Base-by-base conservation (phyloP, 2,797 vertebrate genomes). In the Melanotaenia pygmaea region DNA sequence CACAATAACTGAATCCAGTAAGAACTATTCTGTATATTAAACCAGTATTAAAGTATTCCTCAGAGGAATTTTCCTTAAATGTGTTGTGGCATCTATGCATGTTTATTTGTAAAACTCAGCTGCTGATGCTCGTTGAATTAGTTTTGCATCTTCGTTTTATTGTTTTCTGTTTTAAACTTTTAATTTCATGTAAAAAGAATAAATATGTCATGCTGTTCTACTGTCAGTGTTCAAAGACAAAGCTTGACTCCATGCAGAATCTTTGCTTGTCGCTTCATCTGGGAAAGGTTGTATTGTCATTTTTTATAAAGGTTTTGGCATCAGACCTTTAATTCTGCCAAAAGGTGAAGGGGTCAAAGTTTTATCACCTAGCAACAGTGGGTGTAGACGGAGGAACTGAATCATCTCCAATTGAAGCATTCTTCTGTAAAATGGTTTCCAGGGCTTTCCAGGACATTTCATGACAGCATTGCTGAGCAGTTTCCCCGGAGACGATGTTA, bases 341-440 rank as follows among this genome's bases (percentile, higher is more conserved):
- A n/a, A 1, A 4, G 20, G 51, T 26, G 53, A 16, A 11, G 26
- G 30, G 82, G 82, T 77, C 76, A 70, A 77, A 56, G 43, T n/a
- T 60, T 20, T 5, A 54, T 85, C n/a, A n/a, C 84, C 32, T 76
- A 81, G 88, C 82, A 88, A 85, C 83, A 74, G 66, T 45, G 3
- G 47, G 18, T 8, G 47, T 18, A 37, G 59, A 45, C 56, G 3
- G 59, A 45, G 18, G 47, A 26, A 26, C 26, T 26, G 26, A 26
- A 26, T 26, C 26, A 26, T 26, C 26, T 26, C 26, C 26, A 77
- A 2, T 22, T 22, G 58, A 60, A 57, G 20, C 0, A 0, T 38
- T 47, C 70, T 62, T 64, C 63, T 30, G 26, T 26, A 26, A 26
- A 26, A 26, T 26, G 26, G 20, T 64, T 56, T 58, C 38, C 4